phyloP scores from a whole-genome alignment of 2,113 vertebrate genomes.

The Nettapus auritus region DNA sequence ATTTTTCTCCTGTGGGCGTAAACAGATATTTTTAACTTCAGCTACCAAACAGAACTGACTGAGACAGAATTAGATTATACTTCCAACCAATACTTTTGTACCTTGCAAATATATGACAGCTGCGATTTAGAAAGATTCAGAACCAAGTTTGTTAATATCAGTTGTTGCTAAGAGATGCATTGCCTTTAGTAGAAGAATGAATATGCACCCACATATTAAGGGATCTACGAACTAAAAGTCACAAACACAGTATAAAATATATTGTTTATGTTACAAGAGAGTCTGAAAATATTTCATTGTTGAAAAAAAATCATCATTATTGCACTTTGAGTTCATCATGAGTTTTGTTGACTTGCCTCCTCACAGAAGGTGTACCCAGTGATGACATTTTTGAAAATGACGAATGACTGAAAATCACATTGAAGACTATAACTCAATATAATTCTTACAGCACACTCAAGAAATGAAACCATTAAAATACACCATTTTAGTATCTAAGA shows the following conservation, averaged over 20 bases:
- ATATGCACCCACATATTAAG: background rate
- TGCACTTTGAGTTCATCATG: background rate
- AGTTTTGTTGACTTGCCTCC: background rate
- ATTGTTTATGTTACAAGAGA: background rate
- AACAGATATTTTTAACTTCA: conserved; percentile 68
- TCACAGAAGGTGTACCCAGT: background rate
- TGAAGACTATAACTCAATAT: background rate
- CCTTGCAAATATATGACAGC: conserved; percentile 50
- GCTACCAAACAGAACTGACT: conserved; percentile 54
- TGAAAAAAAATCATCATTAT: background rate
- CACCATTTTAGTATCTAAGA: background rate
- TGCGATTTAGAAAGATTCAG: conserved; percentile 45
- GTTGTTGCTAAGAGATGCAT: conserved; percentile 68
- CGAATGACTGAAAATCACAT: background rate
- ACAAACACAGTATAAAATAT: background rate
- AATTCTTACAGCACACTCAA: background rate
- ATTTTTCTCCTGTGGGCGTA: conserved; percentile 46
- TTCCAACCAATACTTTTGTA: conserved; percentile 52
- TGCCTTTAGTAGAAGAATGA: conserved; percentile 29
- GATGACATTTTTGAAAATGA: background rate
- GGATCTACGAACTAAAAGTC: background rate
- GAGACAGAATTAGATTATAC: conserved; percentile 57
- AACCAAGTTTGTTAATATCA: conserved; percentile 52
- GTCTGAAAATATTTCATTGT: background rate
- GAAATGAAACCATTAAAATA: background rate